Base-by-base conservation (phyloP, 2,797 vertebrate species). In the Etheostoma nigrum region DNA sequence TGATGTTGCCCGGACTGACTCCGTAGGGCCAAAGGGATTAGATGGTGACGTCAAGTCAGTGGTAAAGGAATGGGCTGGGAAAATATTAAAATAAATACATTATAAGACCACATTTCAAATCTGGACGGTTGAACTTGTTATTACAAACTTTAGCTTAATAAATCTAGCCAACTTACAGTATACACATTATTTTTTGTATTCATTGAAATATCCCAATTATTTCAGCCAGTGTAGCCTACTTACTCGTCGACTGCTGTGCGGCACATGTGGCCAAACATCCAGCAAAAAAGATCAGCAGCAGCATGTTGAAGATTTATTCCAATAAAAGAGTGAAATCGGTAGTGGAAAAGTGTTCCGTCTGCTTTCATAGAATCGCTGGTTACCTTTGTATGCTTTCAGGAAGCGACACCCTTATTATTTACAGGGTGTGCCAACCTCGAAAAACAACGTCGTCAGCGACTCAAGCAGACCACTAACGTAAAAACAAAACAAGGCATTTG, bases 211-310 rank as follows among this genome's bases (percentile, higher is more conserved):
- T 54, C 1, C 4, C 6, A 48, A 0, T 54, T 1, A 48, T 30
- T 27, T 30, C 5, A 62, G 44, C 2, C 1, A 6, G 14, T 33
- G 7, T 62, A n/a, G n/a, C n/a, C n/a, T n/a, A 78, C 88, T 91
- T 68, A 93, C 94, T 45, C 27, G 53, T 65, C 51, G n/a, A n/a
- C n/a, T 90, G 77, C 21, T 90, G 77, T 55, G 84, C 77, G 1
- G 72, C 23, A 58, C 75, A 79, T 2, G 70, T 74, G 42, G 77
- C 51, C 67, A 93, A 54, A 77, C 64, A 89, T n/a, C 68, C 86
- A 44, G 82, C 45, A 4, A 90, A 54, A 27, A 93, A 27, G 25
- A 91, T 21, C 44, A 91, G 60, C 57, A 76, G 72, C 69, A 90
- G 42, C 91, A 94, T 94, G 63, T 78, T 86, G 64, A 67, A 48